These are phyloP conservation scores for Myotis pilosus DNA, from an alignment of 2,797 vertebrate genomes.

Conservation along the genomic window DNA sequence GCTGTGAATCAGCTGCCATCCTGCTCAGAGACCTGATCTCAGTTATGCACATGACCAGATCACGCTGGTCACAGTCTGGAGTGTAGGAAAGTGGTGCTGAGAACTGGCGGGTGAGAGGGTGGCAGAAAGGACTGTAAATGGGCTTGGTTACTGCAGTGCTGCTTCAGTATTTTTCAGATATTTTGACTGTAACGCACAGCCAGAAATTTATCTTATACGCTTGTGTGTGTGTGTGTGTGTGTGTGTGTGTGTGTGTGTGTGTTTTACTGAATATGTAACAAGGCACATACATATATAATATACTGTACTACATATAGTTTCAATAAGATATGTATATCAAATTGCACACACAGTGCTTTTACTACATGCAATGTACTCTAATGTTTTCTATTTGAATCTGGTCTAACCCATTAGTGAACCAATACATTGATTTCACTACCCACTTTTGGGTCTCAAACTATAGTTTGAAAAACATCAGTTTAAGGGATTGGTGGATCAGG, in stretches of 20 bases:
- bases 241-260: background rate
- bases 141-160: background rate
- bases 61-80: background rate
- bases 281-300: background rate
- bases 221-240: background rate
- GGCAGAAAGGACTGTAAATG: background rate
- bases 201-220: background rate
- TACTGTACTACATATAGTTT: background rate
- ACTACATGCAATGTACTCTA: background rate
- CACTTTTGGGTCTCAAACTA: background rate
- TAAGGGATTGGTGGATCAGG: background rate
- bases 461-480: background rate
- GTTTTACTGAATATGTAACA: background rate
- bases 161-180: background rate
- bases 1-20: background rate
- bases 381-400: slow-evolving; percentile 14
- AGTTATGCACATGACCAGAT: background rate
- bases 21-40: background rate
- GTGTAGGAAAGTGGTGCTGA: background rate
- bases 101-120: no score
- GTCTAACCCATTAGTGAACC: slow-evolving; percentile 18
- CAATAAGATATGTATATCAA: background rate
- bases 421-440: background rate
- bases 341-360: background rate
- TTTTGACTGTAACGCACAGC: background rate